Conservation (phyloP, 2,113 vertebrate genomes). For the Callorhinus ursinus region DNA sequence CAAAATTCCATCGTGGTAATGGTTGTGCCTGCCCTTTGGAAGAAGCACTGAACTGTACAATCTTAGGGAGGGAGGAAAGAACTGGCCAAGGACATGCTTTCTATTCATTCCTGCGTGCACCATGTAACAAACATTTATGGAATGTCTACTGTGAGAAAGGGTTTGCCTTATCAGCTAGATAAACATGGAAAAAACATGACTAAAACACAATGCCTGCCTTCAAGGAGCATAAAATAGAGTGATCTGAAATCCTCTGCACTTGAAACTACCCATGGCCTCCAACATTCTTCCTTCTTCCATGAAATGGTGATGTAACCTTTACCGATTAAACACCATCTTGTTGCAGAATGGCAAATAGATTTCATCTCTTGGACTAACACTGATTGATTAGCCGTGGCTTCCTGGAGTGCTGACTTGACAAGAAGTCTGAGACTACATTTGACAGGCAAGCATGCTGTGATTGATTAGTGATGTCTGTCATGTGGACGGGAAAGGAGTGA, state of each 20-base stretch:
- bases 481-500: background rate
- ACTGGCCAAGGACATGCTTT: background rate
- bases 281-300: background rate
- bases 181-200: background rate
- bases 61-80: background rate
- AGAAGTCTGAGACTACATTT: background rate
- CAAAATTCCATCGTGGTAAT: background rate
- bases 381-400: background rate
- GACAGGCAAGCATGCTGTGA: background rate
- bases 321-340: background rate
- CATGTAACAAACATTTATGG: background rate
- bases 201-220: background rate
- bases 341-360: constrained; percentile 36
- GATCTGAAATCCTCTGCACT: background rate
- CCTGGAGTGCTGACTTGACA: constrained; percentile 33
- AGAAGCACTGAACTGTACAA: background rate
- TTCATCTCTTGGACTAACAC: background rate
- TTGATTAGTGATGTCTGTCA: constrained; percentile 72
- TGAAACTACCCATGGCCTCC: background rate
- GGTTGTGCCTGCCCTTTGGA: background rate
- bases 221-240: background rate
- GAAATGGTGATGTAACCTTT: background rate
- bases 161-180: background rate
- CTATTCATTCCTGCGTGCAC: background rate
- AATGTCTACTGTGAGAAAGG: background rate